Percentiles rank a stretch among this genome's conserved stretches.
These are phyloP conservation scores for Iphiclides podalirius DNA, from an alignment of 2,888 invertebrate genomes.

Conservation along the genomic window DNA sequence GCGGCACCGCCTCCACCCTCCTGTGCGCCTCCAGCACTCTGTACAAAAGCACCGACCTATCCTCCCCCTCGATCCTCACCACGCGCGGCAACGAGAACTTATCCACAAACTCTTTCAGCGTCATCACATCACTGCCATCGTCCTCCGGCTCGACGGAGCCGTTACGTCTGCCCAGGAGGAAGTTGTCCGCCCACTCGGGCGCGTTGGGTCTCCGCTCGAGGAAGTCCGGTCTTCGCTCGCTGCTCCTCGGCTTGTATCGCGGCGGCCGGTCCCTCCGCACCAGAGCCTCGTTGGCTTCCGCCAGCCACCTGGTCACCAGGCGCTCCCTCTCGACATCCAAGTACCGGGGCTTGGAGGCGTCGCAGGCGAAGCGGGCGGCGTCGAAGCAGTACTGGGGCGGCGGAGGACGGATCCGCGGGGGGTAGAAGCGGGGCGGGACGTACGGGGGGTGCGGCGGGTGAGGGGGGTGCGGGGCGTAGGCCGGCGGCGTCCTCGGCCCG, in stretches of 20 bases:
- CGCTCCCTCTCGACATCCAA: slow-evolving; percentile 72
- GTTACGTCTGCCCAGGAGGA: slow-evolving; percentile 60
- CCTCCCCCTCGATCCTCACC: slow-evolving; percentile 77
- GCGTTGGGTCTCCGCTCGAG: slow-evolving; percentile 57
- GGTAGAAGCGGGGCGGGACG: slow-evolving; percentile 70
- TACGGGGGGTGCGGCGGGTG: slow-evolving; percentile 34
- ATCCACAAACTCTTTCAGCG: slow-evolving; percentile 80
- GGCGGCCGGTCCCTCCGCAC: slow-evolving; percentile 69
- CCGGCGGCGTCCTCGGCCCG: slow-evolving; percentile 74
- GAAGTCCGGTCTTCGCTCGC: slow-evolving; percentile 72
- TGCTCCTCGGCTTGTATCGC: slow-evolving; percentile 68
- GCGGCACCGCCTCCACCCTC: slow-evolving; percentile 81
- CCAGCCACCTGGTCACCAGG: slow-evolving; percentile 72
- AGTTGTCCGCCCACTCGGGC: slow-evolving; percentile 73
- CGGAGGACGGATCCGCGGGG: slow-evolving; percentile 67
- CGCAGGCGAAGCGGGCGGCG: slow-evolving; percentile 75
- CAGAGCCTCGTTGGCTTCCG: slow-evolving; percentile 73
- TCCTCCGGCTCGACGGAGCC: slow-evolving; percentile 71
- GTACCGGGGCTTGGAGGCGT: slow-evolving; percentile 72
- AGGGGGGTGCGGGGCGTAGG: slow-evolving; percentile 69
- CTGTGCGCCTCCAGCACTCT: slow-evolving; percentile 82
- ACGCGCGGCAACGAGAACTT: slow-evolving; percentile 82
- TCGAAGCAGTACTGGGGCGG: slow-evolving; percentile 78
- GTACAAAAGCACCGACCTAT: slow-evolving; percentile 82
- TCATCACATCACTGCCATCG: slow-evolving; percentile 73